Percentiles rank a stretch among this genome's conserved stretches.
These are phyloP conservation scores for Lutraria rhynchaena DNA, from an alignment of 1,140 invertebrate species.

Conservation along the genomic window DNA sequence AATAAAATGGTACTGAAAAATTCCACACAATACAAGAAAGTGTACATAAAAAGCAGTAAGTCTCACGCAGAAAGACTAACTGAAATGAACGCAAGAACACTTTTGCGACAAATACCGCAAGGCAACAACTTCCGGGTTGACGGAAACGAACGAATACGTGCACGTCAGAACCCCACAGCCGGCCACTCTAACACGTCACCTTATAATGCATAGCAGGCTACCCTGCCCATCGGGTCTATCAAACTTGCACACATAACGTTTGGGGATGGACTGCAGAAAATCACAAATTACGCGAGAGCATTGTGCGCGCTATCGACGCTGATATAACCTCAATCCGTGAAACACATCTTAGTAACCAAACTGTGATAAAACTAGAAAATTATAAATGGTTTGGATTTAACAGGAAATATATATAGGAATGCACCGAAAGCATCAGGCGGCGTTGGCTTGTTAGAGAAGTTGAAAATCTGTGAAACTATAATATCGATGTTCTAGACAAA, in stretches of 20 bases:
- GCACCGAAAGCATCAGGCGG: constrained; percentile 61
- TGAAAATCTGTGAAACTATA: constrained; percentile 19
- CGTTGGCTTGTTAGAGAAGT: constrained; percentile 53
- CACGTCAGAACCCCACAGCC: neutral
- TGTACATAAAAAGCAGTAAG: constrained; percentile 39
- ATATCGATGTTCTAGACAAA: constrained; percentile 39
- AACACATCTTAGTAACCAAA: constrained; percentile 27
- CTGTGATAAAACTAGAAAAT: constrained; percentile 27
- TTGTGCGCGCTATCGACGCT: constrained; percentile 17
- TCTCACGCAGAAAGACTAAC: constrained; percentile 41
- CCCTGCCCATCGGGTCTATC: constrained; percentile 21
- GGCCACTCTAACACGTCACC: neutral
- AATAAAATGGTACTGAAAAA: constrained; percentile 27
- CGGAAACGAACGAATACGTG: constrained; percentile 42
- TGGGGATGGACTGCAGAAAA: constrained; percentile 51
- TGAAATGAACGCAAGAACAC: constrained; percentile 34
- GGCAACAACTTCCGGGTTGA: constrained; percentile 38
- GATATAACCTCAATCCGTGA: constrained; percentile 42
- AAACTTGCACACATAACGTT: constrained; percentile 44
- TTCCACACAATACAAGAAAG: neutral
- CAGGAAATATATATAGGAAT: constrained; percentile 39
- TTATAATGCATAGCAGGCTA: constrained; percentile 4
- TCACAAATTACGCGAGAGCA: constrained; percentile 12
- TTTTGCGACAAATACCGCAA: constrained; percentile 44
- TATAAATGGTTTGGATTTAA: constrained; percentile 58